phyloP scores from a whole-genome alignment of 2,113 vertebrate genomes.

The Neotoma lepida region DNA sequence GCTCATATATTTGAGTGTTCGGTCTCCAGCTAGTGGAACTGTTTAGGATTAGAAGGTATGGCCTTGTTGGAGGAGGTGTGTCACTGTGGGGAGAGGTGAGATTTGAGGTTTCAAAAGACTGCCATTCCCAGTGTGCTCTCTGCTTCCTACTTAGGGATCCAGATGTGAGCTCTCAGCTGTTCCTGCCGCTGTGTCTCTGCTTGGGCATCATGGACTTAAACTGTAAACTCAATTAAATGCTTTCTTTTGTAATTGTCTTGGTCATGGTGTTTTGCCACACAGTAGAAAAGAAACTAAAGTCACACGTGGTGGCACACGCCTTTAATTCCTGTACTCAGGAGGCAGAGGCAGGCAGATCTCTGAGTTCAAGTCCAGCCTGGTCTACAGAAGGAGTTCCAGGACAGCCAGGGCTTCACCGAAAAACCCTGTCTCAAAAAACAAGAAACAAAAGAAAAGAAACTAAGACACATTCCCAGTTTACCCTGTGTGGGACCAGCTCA shows the following conservation, averaged over 20 bases:
- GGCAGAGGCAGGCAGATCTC: not conserved
- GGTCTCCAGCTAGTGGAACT: not conserved
- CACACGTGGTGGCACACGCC: accelerated
- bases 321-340: not conserved
- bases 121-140: too few species aligned
- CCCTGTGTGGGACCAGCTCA: not conserved
- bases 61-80: not conserved
- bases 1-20: not conserved
- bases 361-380: not conserved
- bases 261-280: not conserved
- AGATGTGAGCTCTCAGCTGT: too few species aligned
- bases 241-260: not conserved
- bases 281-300: not conserved
- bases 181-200: not conserved
- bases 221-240: not conserved
- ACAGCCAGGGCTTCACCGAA: not conserved
- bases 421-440: not conserved
- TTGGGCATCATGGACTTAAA: not conserved
- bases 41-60: not conserved
- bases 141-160: too few species aligned
- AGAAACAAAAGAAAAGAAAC: not conserved
- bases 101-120: not conserved
- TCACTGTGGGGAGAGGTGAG: not conserved
- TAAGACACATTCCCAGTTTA: not conserved
- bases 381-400: not conserved